Percentiles rank a stretch among this genome's conserved stretches.
These are phyloP conservation scores for Danio aesculapii DNA, from an alignment of 2,797 vertebrate species.

Conservation along the genomic window DNA sequence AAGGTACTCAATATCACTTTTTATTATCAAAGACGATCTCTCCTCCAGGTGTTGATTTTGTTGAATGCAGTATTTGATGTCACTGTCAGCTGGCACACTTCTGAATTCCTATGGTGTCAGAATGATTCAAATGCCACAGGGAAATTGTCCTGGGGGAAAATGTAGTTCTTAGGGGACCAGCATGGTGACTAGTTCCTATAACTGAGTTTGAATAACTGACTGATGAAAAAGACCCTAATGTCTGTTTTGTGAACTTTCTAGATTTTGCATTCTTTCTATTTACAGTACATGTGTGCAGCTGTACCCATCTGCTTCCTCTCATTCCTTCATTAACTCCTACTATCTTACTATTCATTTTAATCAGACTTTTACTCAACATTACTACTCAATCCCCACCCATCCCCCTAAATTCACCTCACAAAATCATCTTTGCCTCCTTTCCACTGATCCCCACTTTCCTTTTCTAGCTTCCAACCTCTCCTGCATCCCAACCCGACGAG, in stretches of 20 bases:
- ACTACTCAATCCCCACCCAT: conserved; percentile 44
- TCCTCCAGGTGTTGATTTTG: no score
- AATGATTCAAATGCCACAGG: no score
- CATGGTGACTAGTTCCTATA: no score
- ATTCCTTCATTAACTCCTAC: conserved; percentile 2
- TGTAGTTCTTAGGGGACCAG: no score
- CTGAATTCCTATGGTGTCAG: no score
- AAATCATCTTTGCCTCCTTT: conserved; percentile 18
- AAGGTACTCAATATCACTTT: no score
- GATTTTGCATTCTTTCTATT: neutral
- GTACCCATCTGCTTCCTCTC: conserved; percentile 1
- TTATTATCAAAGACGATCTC: no score
- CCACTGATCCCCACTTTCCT: conserved; percentile 64
- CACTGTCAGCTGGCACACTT: no score
- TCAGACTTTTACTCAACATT: conserved; percentile 23
- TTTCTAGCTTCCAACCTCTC: conserved; percentile 90
- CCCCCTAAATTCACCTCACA: conserved; percentile 48
- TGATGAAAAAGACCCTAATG: no score
- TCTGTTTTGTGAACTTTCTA: neutral
- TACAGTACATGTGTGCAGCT: neutral
- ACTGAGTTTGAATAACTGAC: no score
- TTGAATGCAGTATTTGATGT: no score
- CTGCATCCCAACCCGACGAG: conserved; percentile 87
- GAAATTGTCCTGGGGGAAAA: no score
- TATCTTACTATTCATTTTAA: conserved; percentile 2